Conservation (phyloP, 2,797 vertebrate species). For the Catamblyrhynchus diadema region DNA sequence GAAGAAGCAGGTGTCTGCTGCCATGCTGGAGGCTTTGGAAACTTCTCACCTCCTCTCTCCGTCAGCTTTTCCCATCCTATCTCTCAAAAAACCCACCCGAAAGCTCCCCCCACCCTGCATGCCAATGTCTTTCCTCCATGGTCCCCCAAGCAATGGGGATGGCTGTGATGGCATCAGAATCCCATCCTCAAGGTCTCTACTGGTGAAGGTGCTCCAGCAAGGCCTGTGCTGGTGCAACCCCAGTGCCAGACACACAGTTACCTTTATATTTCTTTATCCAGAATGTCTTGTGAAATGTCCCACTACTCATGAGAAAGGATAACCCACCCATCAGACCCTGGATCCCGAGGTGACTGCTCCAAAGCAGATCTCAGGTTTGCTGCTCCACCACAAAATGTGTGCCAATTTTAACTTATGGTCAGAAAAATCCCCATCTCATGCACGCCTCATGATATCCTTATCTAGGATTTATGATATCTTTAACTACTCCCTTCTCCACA, state of each 20-base stretch:
- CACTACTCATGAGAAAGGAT: fast-evolving
- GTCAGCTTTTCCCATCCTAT: neutral
- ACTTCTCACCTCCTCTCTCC: neutral
- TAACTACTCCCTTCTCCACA: neutral
- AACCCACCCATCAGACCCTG: neutral
- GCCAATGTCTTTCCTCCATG: fast-evolving
- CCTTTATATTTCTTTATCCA: neutral
- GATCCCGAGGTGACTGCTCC: fast-evolving
- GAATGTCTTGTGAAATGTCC: neutral
- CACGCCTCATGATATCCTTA: neutral
- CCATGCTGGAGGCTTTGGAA: neutral
- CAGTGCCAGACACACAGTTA: no score
- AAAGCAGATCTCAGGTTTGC: neutral
- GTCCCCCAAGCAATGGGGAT: neutral
- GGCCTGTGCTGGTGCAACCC: neutral
- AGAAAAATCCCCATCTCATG: neutral
- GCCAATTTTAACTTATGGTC: neutral
- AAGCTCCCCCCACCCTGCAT: fast-evolving
- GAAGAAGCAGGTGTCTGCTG: constrained; percentile 40
- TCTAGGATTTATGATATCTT: neutral
- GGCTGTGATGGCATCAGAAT: neutral
- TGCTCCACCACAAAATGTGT: neutral
- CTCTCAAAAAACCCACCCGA: neutral
- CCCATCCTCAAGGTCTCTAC: neutral
- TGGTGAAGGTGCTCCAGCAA: neutral